Percentiles rank a stretch among this genome's conserved stretches.
Conservation (phyloP, 2,113 vertebrate species). For the Puffinus mauretanicus region DNA sequence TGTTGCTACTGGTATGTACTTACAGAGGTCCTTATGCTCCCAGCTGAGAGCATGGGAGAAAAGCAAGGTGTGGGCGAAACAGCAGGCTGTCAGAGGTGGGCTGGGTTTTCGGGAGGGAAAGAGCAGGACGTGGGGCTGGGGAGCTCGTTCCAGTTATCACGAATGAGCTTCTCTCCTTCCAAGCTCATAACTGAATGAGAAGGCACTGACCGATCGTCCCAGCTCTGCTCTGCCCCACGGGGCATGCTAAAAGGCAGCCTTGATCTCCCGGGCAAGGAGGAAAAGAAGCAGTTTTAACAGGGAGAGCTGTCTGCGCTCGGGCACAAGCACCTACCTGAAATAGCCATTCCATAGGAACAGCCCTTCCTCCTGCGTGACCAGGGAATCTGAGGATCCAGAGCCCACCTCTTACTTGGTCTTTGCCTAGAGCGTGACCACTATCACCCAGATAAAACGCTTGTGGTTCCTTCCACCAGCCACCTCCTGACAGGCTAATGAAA, state of each 20-base stretch:
- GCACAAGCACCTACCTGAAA: neutral
- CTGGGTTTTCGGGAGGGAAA: neutral
- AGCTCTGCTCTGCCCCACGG: fast-evolving
- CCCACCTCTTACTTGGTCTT: neutral
- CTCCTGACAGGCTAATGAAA: neutral
- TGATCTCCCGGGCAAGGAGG: neutral
- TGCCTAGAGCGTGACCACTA: neutral
- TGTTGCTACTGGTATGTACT: neutral
- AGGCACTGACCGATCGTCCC: too few relatives aligned
- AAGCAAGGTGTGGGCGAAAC: neutral
- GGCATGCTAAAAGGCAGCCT: neutral
- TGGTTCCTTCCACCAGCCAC: neutral
- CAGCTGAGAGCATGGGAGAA: neutral
- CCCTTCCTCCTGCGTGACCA: neutral
- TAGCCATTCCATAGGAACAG: neutral
- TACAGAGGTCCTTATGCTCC: too few relatives aligned
- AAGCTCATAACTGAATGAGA: neutral
- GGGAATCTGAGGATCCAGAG: neutral
- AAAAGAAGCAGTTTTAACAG: neutral
- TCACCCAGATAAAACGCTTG: neutral
- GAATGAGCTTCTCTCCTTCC: neutral
- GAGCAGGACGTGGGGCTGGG: neutral
- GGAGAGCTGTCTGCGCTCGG: neutral
- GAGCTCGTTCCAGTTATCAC: neutral
- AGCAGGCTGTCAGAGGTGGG: neutral